These are phyloP conservation scores for Sebastes kiyomatsui DNA, from an alignment of 2,797 vertebrate species.

Conservation along the genomic window DNA sequence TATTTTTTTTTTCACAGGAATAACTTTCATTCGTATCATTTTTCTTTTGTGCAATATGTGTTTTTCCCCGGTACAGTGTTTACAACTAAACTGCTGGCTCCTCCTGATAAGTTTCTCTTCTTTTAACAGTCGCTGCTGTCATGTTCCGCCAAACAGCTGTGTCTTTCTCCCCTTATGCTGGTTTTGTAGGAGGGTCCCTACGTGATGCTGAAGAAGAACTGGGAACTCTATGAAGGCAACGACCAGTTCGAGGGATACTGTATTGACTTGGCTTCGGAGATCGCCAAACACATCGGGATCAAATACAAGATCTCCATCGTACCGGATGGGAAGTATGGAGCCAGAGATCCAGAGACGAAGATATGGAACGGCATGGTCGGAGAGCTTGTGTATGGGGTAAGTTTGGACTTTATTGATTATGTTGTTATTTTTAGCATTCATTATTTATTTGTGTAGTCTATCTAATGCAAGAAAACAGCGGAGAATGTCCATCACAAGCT, in stretches of 20 bases:
- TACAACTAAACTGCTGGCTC: neutral
- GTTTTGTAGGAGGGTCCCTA: constrained; percentile 96
- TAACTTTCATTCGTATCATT: neutral
- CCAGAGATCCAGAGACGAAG: constrained; percentile 97
- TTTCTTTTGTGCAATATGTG: neutral
- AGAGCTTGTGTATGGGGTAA: constrained; percentile 99
- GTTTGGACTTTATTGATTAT: constrained; percentile 39
- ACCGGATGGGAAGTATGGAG: constrained; percentile 98
- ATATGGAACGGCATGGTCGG: constrained; percentile 99
- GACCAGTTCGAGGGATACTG: constrained; percentile 98
- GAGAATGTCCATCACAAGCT: neutral
- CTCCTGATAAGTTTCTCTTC: neutral
- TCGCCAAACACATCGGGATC: constrained; percentile 98
- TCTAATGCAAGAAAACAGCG: neutral
- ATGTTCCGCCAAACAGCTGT: constrained; percentile 72
- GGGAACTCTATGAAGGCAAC: constrained; percentile 97
- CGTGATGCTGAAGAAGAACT: constrained; percentile 99
- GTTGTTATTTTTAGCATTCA: neutral
- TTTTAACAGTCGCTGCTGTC: constrained; percentile 7
- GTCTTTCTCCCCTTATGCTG: constrained; percentile 65
- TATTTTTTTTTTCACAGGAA: neutral
- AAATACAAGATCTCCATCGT: constrained; percentile 99
- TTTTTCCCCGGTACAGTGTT: neutral
- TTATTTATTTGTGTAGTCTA: neutral
- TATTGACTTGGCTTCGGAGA: constrained; percentile 98